Percentiles rank a stretch among this genome's conserved stretches.
phyloP scores from a whole-genome alignment of 2,797 vertebrate species.

The Enteromius argenteus region DNA sequence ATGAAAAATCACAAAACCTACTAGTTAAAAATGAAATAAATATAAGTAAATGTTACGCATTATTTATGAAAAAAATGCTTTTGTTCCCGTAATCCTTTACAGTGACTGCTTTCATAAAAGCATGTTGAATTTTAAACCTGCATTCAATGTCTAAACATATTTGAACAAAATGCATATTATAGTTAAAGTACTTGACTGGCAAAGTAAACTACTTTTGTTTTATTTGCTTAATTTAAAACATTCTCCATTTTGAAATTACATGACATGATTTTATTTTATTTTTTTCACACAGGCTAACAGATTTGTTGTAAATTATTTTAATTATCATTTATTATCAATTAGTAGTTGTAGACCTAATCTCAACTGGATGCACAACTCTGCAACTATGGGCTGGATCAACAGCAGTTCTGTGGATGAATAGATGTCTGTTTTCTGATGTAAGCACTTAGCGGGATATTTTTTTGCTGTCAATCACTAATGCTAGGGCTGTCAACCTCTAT shows the following conservation, averaged over 20 bases:
- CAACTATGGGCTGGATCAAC: not conserved
- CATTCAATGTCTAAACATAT: not conserved
- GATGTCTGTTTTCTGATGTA: constrained; percentile 5
- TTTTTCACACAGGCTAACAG: not conserved
- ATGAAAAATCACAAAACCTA: not conserved
- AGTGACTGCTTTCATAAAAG: not conserved
- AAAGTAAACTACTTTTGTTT: not conserved
- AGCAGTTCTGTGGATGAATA: not conserved
- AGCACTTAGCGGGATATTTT: not conserved
- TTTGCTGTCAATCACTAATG: constrained; percentile 8
- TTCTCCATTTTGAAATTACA: not conserved
- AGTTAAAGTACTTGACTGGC: not conserved
- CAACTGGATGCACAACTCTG: not conserved
- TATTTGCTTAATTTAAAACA: not conserved
- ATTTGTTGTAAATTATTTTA: not conserved
- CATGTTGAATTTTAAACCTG: not conserved
- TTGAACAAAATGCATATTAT: not conserved
- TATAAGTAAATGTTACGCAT: not conserved
- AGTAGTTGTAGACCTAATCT: not conserved
- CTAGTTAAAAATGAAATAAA: not conserved
- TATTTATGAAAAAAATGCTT: not conserved
- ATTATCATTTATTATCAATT: not conserved
- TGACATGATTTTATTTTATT: not conserved
- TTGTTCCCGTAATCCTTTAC: not conserved
- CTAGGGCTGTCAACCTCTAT: not conserved